A percentile compares a stretch with the other conserved stretches of the same genome.
phyloP scores from a whole-genome alignment of 35 echinoderm and acorn worm species.

The Nesometra sesokonis region DNA sequence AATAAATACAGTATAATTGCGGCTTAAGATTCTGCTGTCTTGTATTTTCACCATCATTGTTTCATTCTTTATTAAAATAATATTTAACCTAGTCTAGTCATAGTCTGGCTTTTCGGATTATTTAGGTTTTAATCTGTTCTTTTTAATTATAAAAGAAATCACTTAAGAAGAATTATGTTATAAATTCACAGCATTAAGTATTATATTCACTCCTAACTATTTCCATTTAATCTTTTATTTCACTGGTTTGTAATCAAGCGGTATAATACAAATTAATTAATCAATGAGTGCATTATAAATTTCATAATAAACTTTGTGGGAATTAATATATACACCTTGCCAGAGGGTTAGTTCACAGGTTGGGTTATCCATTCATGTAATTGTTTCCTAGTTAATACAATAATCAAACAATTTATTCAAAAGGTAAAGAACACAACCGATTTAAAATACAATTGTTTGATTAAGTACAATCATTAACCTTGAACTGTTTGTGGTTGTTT shows the following conservation, averaged over 20 bases:
- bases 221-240: neutral
- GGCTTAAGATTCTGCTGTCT: too few species aligned
- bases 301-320: neutral
- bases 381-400: neutral
- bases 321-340: neutral
- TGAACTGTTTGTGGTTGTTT: neutral
- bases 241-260: neutral
- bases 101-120: too few species aligned
- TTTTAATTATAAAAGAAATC: too few species aligned
- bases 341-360: neutral
- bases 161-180: too few species aligned
- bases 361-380: neutral
- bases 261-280: neutral
- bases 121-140: too few species aligned
- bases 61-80: too few species aligned
- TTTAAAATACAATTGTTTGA: neutral
- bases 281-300: neutral
- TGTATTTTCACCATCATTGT: too few species aligned
- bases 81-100: too few species aligned
- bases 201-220: neutral
- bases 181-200: neutral
- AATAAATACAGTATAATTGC: too few species aligned
- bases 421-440: neutral
- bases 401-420: neutral
- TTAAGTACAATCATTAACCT: neutral